phyloP scores from a whole-genome alignment of 1,140 invertebrate genomes.

The Listronotus oregonensis region DNA sequence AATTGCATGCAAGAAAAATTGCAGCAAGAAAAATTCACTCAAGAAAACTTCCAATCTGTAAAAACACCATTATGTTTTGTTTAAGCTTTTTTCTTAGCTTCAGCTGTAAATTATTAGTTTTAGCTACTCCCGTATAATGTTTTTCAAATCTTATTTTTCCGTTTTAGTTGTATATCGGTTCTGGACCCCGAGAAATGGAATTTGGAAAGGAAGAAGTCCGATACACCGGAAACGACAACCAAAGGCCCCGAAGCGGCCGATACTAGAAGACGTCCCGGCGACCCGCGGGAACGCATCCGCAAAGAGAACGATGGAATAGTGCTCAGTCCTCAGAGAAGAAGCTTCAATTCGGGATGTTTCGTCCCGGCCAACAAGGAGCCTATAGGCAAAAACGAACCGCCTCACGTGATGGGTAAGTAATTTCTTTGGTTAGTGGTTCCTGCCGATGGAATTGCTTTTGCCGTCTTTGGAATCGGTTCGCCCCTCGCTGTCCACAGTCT shows the following conservation, averaged over 20 bases:
- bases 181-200: conserved; percentile 70
- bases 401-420: conserved; percentile 41
- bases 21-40: too few relatives aligned
- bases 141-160: conserved; percentile 5
- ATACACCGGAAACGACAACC: conserved; percentile 59
- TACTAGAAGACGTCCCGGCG: conserved; percentile 63
- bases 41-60: too few relatives aligned
- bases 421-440: too few relatives aligned
- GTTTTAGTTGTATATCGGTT: conserved; percentile 59
- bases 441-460: too few relatives aligned
- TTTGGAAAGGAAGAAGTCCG: conserved; percentile 59
- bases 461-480: too few relatives aligned
- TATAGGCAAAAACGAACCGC: conserved; percentile 33
- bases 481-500: too few relatives aligned
- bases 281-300: conserved; percentile 77
- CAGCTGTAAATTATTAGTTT: too few relatives aligned
- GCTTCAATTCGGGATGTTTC: conserved; percentile 83
- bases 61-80: too few relatives aligned
- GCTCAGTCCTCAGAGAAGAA: conserved; percentile 78
- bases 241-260: conserved; percentile 44
- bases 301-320: conserved; percentile 84
- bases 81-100: too few relatives aligned
- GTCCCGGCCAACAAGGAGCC: conserved; percentile 57
- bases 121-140: too few relatives aligned
- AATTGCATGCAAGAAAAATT: too few relatives aligned